Base-by-base conservation (phyloP, 2,888 invertebrate species). In the Lymantria monacha region DNA sequence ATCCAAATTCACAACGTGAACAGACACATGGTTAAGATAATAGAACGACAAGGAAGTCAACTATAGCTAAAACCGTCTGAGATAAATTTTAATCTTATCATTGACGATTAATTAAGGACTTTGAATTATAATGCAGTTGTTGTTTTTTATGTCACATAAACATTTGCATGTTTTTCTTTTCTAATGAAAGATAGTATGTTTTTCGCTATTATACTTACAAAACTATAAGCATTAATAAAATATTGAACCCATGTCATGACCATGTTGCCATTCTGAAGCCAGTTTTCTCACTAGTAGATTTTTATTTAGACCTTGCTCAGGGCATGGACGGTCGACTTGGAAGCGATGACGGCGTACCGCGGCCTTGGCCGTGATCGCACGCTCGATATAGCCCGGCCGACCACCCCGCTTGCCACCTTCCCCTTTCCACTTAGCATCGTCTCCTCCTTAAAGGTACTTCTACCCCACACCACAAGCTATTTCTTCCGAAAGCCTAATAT, bases 321-420 rank as follows among this genome's bases (percentile, higher is more conserved):
- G 68, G 74, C 71, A 70, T 69, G 76, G 72, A 71, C 72, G 77
- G 71, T 57, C 64, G 66, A 65, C 55, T 47, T 65, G 72, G 71
- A 73, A 73, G 72, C 76, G 81, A 75, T 77, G 83, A 33, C 81
- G 85, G 73, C 74, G 64, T 61, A 53, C 70, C 71, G 79, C 81
- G 83, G 81, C 90, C 90, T 90, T 91, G 90, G 87, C 90, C 90
- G 86, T 90, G 90, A 91, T 88, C 89, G 87, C 79, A 72, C 83
- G 89, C 89, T 89, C 89, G 86, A 90, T 90, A 90, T 90, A 90
- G 85, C 85, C 73, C 74, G 73, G 68, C 75, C 74, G 61, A 72
- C 69, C 70, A 66, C 79, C 76, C 70, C 72, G 59, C 68, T 63
- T 54, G 57, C 67, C 70, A 31, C 49, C 42, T 12, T 42, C 46